Evolutionary conservation across 1,140 invertebrate species (phyloP), one percentile per base, ranked within the genome.

Genomic region (Leptinotarsa lineolata): DNA sequence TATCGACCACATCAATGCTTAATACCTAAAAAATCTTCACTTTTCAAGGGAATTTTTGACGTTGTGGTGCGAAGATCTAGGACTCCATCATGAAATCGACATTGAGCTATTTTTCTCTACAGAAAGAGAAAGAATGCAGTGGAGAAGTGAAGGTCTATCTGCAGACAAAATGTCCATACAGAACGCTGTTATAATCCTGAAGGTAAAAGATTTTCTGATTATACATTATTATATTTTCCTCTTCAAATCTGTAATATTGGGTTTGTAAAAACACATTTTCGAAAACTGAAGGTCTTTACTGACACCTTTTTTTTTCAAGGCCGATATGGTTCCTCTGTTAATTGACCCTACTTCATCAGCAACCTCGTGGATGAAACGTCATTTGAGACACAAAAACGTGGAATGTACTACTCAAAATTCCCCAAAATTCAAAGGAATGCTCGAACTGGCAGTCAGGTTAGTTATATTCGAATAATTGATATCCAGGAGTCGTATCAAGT

Each of bases 321-420:
- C 86, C 59, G 84, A 83, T 22, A 81, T 90, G 45, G 84, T 86
- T 22, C 93, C 96, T 0, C 88, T 97, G 68, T 86, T 99, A 1
- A 87, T 99, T 24, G 97, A 99, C 86, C 95, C 97, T 4, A 94
- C 95, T 4, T 92, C 92, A 4, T 89, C 92, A 46, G 94, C 95
- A 2, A 89, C 91, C 0, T 85, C 90, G 15, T 99, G 97, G 96
- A 84, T 99, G 0, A 91, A 90, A 74, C 88, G 87, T 15, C 91
- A 93, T 80, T 83, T 95, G 11, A 89, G 89, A 63, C 85, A 89
- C 3, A 83, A 86, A 46, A 86, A 89, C 20, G 87, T 94, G 22
- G 95, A 97, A 81, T 86, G 92, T 22, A 89, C 93, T 1, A 91
- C 92, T 16, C 92, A 95, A 76, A 90, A 92, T 80, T 94, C 93